phyloP scores from a whole-genome alignment of 2,113 vertebrate species.

The Mellivora capensis region DNA sequence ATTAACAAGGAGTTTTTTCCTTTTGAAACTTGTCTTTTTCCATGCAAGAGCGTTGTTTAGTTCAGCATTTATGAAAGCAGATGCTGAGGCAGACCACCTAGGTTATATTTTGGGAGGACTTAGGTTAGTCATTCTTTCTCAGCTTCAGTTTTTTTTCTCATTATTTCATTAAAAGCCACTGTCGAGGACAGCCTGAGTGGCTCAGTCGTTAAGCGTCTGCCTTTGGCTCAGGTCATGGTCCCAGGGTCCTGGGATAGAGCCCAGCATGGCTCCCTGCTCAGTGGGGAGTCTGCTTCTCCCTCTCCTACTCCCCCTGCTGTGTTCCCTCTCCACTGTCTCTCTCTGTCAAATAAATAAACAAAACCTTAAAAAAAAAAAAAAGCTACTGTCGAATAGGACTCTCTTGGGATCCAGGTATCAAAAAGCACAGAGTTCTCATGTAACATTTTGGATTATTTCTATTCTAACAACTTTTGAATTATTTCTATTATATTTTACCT shows the following conservation, averaged over 20 bases:
- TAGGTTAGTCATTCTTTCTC: not conserved
- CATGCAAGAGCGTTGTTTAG: not conserved
- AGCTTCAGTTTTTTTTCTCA: not conserved
- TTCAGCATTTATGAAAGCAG: not conserved
- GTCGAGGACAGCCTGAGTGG: not conserved
- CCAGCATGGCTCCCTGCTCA: too few species aligned
- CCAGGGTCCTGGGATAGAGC: too few species aligned
- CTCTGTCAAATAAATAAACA: too few species aligned
- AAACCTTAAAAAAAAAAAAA: too few species aligned
- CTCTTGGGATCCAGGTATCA: not conserved
- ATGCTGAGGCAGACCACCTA: not conserved
- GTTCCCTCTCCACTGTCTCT: too few species aligned
- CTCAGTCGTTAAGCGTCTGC: too few species aligned
- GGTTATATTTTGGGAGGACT: not conserved
- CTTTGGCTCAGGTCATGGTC: too few species aligned
- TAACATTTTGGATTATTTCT: not conserved
- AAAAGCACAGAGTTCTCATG: not conserved
- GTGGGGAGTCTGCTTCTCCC: too few species aligned
- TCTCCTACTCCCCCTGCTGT: too few species aligned
- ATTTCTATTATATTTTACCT: not conserved
- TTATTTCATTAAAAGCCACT: not conserved
- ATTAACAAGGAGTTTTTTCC: not conserved
- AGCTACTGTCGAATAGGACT: not conserved
- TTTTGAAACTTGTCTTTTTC: not conserved
- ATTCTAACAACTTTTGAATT: not conserved